Percentiles rank a stretch among this genome's conserved stretches.
phyloP scores from a whole-genome alignment of 1,140 invertebrate genomes.

The Diachasmimorpha longicaudata region DNA sequence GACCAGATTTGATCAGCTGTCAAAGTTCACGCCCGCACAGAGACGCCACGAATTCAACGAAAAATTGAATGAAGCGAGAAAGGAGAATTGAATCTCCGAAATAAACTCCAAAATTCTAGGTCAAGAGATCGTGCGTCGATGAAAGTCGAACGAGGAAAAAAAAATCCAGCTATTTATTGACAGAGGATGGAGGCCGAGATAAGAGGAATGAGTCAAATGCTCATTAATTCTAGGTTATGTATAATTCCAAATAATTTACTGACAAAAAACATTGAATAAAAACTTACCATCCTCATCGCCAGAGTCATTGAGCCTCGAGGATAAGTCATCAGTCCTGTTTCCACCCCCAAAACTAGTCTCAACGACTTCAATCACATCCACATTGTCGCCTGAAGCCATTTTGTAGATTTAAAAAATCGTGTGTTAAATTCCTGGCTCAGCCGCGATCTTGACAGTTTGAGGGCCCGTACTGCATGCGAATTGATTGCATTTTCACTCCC shows the following conservation, averaged over 20 bases:
- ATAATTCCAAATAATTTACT: neutral
- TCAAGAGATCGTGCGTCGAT: too few species aligned
- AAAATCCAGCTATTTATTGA: neutral
- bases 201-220: neutral
- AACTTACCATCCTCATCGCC: constrained; percentile 60
- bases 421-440: constrained; percentile 29
- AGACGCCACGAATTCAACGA: neutral
- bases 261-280: neutral
- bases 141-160: neutral
- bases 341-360: constrained; percentile 55
- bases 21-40: constrained; percentile 28
- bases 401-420: constrained; percentile 47
- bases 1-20: constrained; percentile 24
- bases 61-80: constrained; percentile 2
- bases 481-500: constrained; percentile 13
- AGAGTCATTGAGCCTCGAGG: constrained; percentile 50
- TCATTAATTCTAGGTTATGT: neutral
- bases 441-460: constrained; percentile 15
- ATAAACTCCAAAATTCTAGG: constrained; percentile 3
- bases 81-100: neutral
- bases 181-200: neutral
- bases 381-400: constrained; percentile 75
- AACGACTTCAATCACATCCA: constrained; percentile 71
- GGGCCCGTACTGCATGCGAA: neutral
- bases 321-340: constrained; percentile 41